Evolutionary conservation across 2,888 invertebrate genomes (phyloP).

Genomic region (Zygothrica quintamaculata): DNA sequence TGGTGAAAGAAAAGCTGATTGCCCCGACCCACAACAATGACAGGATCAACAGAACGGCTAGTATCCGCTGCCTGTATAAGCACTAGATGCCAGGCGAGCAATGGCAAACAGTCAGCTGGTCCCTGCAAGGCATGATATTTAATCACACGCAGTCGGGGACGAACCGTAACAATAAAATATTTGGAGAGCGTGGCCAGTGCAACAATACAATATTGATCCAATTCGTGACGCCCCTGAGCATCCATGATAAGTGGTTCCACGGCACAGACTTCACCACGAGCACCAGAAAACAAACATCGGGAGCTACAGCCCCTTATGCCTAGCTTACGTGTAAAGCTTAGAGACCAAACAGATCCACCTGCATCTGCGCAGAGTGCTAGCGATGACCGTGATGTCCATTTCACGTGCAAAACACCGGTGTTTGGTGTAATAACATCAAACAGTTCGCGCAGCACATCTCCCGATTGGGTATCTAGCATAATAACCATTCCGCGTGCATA

Average conservation of each 20-base stretch:
- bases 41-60: conserved; percentile 90
- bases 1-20: conserved; percentile 94
- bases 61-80: conserved; percentile 90
- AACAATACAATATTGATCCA: conserved; percentile 91
- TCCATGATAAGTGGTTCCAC: conserved; percentile 88
- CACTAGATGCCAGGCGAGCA: conserved; percentile 96
- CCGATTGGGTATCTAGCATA: conserved; percentile 94
- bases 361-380: conserved; percentile 94
- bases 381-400: conserved; percentile 88
- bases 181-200: conserved; percentile 97
- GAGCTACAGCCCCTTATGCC: conserved; percentile 95
- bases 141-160: conserved; percentile 91
- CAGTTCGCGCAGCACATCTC: conserved; percentile 90
- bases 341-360: conserved; percentile 97
- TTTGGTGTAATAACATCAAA: conserved; percentile 93
- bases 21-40: conserved; percentile 95
- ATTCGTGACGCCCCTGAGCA: conserved; percentile 86
- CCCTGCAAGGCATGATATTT: conserved; percentile 91
- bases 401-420: conserved; percentile 91
- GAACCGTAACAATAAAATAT: conserved; percentile 90
- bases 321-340: conserved; percentile 94
- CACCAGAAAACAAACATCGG: conserved; percentile 98
- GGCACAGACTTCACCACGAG: conserved; percentile 95
- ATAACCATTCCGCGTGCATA: conserved; percentile 92
- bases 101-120: conserved; percentile 91